These are phyloP conservation scores for Centropus bengalensis DNA, from an alignment of 2,113 vertebrate genomes.

Conservation along the genomic window DNA sequence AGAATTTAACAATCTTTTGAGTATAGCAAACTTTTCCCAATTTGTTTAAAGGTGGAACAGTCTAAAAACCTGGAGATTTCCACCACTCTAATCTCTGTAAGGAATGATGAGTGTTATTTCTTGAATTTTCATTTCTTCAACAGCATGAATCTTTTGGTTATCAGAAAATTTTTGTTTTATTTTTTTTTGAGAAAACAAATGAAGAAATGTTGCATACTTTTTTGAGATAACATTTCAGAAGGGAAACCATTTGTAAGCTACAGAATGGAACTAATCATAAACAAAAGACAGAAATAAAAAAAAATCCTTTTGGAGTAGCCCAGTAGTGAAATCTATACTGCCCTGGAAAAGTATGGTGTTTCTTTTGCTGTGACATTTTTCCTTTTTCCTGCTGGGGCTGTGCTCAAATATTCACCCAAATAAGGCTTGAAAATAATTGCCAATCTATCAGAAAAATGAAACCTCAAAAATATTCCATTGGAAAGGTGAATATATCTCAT, in stretches of 20 bases:
- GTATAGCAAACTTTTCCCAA: background rate
- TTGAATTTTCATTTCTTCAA: background rate
- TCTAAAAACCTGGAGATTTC: background rate
- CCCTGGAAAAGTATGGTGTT: background rate
- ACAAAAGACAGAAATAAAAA: background rate
- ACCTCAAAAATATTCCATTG: background rate
- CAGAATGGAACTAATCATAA: background rate
- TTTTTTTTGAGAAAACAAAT: background rate
- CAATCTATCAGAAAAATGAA: background rate
- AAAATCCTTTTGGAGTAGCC: background rate
- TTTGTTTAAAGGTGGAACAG: background rate
- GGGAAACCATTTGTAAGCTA: background rate
- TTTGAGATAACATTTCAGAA: background rate
- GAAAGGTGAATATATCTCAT: background rate
- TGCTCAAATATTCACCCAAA: background rate
- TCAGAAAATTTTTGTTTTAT: background rate
- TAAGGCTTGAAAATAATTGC: background rate
- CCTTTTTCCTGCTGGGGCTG: background rate
- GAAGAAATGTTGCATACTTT: background rate
- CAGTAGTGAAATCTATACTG: background rate
- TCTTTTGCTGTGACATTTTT: background rate
- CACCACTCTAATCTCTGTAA: background rate
- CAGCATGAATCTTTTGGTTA: background rate
- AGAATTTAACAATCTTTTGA: background rate
- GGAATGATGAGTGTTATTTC: background rate